These are phyloP conservation scores for Drosophila nikananu DNA, from an alignment of 1,140 invertebrate species.

Conservation along the genomic window DNA sequence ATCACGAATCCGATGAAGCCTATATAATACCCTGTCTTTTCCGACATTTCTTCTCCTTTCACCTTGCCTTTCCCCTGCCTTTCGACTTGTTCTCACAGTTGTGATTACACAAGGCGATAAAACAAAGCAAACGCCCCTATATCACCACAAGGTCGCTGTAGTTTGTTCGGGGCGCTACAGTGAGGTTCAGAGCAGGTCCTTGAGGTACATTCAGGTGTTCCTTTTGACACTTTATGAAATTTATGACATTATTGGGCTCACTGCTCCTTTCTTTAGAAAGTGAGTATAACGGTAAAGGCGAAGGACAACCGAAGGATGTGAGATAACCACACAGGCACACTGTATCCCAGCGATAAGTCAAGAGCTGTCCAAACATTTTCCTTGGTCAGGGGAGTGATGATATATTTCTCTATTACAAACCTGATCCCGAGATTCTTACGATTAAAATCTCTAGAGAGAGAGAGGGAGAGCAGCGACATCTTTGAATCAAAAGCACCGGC, in stretches of 20 bases:
- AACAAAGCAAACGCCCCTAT: constrained; percentile 61
- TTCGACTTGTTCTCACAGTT: constrained; percentile 16
- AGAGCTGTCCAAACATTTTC: constrained; percentile 62
- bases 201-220: constrained; percentile 65
- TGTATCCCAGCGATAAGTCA: constrained; percentile 33
- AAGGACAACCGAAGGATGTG: constrained; percentile 48
- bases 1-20: background rate
- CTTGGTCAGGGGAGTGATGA: constrained; percentile 42
- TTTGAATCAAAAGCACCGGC: constrained; percentile 72
- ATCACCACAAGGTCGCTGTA: constrained; percentile 1
- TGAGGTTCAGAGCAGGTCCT: constrained; percentile 24
- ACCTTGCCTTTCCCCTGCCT: too few species aligned
- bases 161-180: background rate
- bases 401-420: constrained; percentile 80
- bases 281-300: constrained; percentile 70
- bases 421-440: constrained; percentile 24
- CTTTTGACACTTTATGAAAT: constrained; percentile 83
- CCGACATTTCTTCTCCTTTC: background rate
- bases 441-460: constrained; percentile 46
- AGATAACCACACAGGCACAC: constrained; percentile 18
- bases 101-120: constrained; percentile 39
- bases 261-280: constrained; percentile 63
- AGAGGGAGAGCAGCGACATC: constrained; percentile 50
- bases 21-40: background rate
- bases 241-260: constrained; percentile 78